Conservation (phyloP, 1,140 invertebrate species). For the Capitella teleta region DNA sequence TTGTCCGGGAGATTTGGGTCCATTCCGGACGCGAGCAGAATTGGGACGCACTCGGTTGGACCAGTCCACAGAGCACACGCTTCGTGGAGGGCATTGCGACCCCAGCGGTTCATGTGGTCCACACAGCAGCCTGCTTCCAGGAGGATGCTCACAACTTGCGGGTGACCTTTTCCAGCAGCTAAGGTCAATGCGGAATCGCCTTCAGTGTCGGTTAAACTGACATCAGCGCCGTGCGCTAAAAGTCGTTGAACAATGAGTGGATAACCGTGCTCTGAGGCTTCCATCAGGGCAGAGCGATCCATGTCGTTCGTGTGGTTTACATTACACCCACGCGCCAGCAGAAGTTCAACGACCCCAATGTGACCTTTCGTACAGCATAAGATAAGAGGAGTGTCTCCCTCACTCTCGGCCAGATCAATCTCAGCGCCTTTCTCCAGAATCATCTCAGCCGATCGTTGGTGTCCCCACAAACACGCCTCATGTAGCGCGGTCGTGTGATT, state of each 20-base stretch:
- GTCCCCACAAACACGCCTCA: not conserved
- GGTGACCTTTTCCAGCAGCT: slow-evolving; percentile 1
- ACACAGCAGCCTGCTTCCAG: not conserved
- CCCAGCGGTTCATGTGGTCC: not conserved
- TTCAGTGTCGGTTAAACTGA: not conserved
- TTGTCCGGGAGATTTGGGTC: not conserved
- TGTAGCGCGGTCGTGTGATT: not conserved
- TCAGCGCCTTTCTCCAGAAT: not conserved
- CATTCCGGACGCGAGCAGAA: not conserved
- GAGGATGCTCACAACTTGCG: not conserved
- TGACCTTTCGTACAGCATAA: not conserved
- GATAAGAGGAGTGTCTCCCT: not conserved
- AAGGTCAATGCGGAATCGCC: not conserved
- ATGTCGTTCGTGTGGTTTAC: not conserved
- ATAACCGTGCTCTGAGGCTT: not conserved
- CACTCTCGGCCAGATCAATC: not conserved
- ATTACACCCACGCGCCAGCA: not conserved
- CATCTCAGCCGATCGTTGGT: not conserved
- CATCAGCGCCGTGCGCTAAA: not conserved
- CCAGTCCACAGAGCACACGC: not conserved
- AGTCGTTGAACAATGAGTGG: not conserved
- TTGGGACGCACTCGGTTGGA: not conserved
- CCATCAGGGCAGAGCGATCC: not conserved
- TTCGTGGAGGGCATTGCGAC: slow-evolving; percentile 2
- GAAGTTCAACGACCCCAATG: not conserved